Evolutionary conservation across 2,113 vertebrate genomes (phyloP), one percentile per base, ranked within the genome.

Genomic region (Nanorana parkeri): DNA sequence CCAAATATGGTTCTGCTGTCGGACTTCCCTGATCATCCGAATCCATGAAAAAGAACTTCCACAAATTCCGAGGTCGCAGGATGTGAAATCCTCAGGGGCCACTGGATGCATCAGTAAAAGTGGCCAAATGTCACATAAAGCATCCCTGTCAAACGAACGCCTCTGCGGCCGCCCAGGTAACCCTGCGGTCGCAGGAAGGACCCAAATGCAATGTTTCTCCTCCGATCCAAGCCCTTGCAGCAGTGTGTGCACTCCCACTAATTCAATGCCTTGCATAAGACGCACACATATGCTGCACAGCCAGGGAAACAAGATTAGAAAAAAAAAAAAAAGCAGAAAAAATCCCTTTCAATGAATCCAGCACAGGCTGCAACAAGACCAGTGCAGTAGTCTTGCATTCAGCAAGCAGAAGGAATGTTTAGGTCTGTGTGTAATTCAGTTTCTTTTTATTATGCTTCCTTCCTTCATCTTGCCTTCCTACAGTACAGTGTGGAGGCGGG

Each of bases 41-140:
- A 76, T 83, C 80, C 80, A 83, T 83, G 72, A 76, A 81, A 76
- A 81, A 74, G 0, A 82, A 83, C 52, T 83, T 83, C 71, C 80
- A 83, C 51, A 67, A 67, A 76, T 41, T 23, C 28, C 17, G 68
- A 32, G 61, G 60, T 61, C 67, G 19, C 11, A 58, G 28, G 17
- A 64, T 15, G 32, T 83, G 56, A 56, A 65, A 68, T 76, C 54
- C 51, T 83, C 54, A 60, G 21, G 19, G 54, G 71, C 63, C 66
- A 56, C 65, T 24, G 56, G 11, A 23, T 67, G 72, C 80, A 83
- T 75, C 51, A 68, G 61, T 41, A 41, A 67, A 64, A 51, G 63
- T 28, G 63, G 23, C 47, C 76, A 51, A 56, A 28, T 56, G 52
- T 83, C 80, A 76, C 32, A 60, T 6, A 17, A n/a, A 68, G 80